Percentiles rank a stretch among this genome's conserved stretches.
These are phyloP conservation scores for Parnassius glacialis DNA, from an alignment of 2,888 invertebrate genomes.

Conservation along the genomic window DNA sequence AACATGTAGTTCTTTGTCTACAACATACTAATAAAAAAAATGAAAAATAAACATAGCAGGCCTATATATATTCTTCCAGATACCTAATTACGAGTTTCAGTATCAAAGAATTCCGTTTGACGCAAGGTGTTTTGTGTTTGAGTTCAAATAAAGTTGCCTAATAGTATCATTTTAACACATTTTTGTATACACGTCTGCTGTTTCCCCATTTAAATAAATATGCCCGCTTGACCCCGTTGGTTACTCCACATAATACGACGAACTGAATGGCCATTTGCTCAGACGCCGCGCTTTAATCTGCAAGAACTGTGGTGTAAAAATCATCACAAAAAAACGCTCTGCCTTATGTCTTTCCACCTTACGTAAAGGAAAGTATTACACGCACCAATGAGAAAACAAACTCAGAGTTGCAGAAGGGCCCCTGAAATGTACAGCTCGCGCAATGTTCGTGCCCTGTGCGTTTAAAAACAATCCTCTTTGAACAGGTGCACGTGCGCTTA, in stretches of 20 bases:
- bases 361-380: constrained; percentile 24
- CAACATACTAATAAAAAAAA: constrained; percentile 15
- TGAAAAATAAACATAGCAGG: constrained; percentile 3
- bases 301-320: constrained; percentile 13
- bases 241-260: constrained; percentile 6
- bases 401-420: constrained; percentile 27
- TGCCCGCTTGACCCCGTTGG: constrained; percentile 27
- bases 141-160: constrained; percentile 32
- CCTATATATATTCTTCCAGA: constrained; percentile 7
- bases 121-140: constrained; percentile 12
- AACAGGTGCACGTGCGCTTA: constrained; percentile 71
- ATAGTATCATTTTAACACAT: constrained; percentile 24
- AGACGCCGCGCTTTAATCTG: constrained; percentile 3
- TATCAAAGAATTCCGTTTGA: constrained; percentile 17
- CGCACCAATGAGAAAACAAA: constrained; percentile 31
- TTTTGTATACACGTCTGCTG: constrained; percentile 11
- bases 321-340: constrained; percentile 13
- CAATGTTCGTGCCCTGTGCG: constrained; percentile 35
- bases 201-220: constrained; percentile 28
- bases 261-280: constrained; percentile 5
- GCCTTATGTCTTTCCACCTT: constrained; percentile 25
- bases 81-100: constrained; percentile 10
- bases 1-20: constrained; percentile 8
- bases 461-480: constrained; percentile 64
- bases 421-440: constrained; percentile 37